Base-by-base conservation (phyloP, 2,113 vertebrate species). In the Alligator mississippiensis region DNA sequence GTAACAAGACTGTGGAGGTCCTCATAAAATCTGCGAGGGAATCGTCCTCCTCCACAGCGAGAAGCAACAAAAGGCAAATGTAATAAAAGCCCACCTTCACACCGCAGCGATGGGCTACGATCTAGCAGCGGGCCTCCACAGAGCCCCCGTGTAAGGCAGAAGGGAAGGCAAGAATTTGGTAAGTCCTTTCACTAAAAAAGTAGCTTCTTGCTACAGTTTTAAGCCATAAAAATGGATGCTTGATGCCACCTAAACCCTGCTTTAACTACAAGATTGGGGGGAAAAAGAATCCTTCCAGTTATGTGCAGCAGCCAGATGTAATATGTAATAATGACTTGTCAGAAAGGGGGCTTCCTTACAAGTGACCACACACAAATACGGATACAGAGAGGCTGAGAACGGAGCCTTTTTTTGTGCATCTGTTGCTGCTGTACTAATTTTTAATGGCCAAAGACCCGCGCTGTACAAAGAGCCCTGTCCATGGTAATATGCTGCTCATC, bases 101-200 rank as follows among this genome's bases (percentile, higher is more conserved):
- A 89, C 93, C 94, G 97, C 97, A 98, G 97, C 96, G 98, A 97
- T 97, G 96, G 97, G 82, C 90, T 96, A 84, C 12, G 87, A 90
- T 97, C 94, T 92, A 96, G 96, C 96, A 98, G 97, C 98, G 98
- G 97, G 98, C 96, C 98, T 97, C 97, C 96, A 30, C 76, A 87
- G 82, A 89, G 95, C 89, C 96, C 62, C 96, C 97, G 96, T 94
- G 96, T 96, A 97, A 95, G 87, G 96, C 93, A 95, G 95, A 94
- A 96, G 47, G 97, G 98, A 98, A 98, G 98, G 98, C 98, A 98
- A 98, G 98, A 98, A 98, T 97, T 97, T 97, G 96, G 98, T 97
- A 95, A 96, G 97, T 97, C 97, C 97, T 96, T 96, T 95, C 96
- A 95, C 95, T 95, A 3, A 28, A 58, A 28, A 97, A 94, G 92